Percentiles rank a stretch among this genome's conserved stretches.
These are phyloP conservation scores for Anthoscopus minutus DNA, from an alignment of 2,113 vertebrate species.

Conservation along the genomic window DNA sequence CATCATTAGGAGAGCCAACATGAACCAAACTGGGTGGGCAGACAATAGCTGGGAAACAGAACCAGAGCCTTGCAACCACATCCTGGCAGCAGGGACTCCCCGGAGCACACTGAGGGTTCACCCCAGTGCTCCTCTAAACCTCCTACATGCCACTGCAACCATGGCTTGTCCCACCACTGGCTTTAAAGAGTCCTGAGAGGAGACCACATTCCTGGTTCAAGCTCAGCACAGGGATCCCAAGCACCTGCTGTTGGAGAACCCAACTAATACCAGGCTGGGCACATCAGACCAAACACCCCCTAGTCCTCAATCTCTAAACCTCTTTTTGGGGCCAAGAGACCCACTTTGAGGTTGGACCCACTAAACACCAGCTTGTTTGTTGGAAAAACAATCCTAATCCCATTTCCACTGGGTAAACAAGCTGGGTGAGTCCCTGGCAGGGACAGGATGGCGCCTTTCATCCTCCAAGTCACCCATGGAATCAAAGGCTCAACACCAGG, in stretches of 20 bases:
- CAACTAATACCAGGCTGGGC: neutral
- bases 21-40: fast-evolving
- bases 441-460: fast-evolving
- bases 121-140: neutral
- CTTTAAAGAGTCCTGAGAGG: neutral
- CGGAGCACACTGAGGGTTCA: fast-evolving
- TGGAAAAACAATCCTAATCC: neutral
- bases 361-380: neutral
- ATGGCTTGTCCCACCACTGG: fast-evolving
- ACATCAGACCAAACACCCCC: fast-evolving
- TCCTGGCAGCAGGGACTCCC: fast-evolving
- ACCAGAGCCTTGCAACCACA: neutral
- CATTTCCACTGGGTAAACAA: fast-evolving
- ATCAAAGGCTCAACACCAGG: fast-evolving
- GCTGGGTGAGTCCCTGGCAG: neutral
- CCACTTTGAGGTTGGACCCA: neutral
- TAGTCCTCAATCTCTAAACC: neutral
- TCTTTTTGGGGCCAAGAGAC: neutral
- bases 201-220: fast-evolving
- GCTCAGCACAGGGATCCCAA: fast-evolving
- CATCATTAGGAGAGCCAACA: neutral
- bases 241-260: neutral
- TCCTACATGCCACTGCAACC: neutral
- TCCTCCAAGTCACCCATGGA: neutral
- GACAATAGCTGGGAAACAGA: neutral